Evolutionary conservation across 2,113 vertebrate genomes (phyloP), one percentile per base, ranked within the genome.

Genomic region (Eonycteris spelaea): DNA sequence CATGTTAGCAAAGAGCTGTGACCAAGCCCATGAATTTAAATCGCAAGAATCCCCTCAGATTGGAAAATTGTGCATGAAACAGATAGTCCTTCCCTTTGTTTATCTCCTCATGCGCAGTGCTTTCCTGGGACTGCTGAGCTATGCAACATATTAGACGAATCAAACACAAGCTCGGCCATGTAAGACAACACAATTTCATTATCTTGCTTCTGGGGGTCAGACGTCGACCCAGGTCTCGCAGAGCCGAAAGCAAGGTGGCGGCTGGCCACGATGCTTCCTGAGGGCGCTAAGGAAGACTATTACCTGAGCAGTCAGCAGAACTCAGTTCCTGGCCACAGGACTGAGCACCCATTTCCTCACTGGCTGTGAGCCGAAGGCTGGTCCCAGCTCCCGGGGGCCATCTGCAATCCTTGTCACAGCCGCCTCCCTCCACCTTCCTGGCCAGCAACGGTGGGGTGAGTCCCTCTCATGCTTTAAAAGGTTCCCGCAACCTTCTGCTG

Each of bases 171-270:
- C 5, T 6, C 9, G 33, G 10, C 16, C 8, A n/a, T 7, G 5
- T 16, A 35, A 21, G 26, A n/a, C 9, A 65, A 6, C 30, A 12
- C 0, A 2, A 2, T 3, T 38, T 38, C 35, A 6, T 13, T 16
- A 7, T 8, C 19, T 1, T 5, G 51, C 11, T 19, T 24, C 61
- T 35, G 11, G 21, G 33, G 19, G 38, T 48, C 67, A 67, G 67
- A 53, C 30, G 21, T 45, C 43, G 5, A 22, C 9, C 0, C 0
- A 0, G 30, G 21, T 70, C 59, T n/a, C 57, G 11, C 38, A n/a
- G 5, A 15, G 15, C 33, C 65, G 3, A 57, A 77, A 12, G 10
- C 10, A 18, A 51, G 15, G 10, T 10, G 22, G 33, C 4, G 0
- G 21, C 38, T 45, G 74, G 45, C 24, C 10, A 3, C 18, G 40